Evolutionary conservation across 2,113 vertebrate genomes (phyloP).

Genomic region (Peromyscus leucopus): DNA sequence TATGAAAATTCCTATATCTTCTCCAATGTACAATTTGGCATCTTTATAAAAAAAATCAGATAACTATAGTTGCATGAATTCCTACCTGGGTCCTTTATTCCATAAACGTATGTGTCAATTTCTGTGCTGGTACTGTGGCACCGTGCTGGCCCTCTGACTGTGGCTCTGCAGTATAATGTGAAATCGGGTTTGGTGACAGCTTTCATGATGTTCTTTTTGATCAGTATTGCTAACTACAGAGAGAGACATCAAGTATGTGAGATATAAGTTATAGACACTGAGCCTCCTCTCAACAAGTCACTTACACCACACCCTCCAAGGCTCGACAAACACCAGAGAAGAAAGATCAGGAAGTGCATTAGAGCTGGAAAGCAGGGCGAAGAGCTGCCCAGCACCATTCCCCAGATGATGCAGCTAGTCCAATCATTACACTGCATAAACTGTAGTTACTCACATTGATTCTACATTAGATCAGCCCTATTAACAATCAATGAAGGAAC

Average conservation of each 20-base stretch:
- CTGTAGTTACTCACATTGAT: not conserved
- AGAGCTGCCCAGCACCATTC: not conserved
- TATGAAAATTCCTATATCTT: not conserved
- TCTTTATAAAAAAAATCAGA: not conserved
- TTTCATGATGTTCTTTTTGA: not conserved
- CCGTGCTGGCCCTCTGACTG: not conserved
- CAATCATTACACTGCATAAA: not conserved
- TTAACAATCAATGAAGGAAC: not conserved
- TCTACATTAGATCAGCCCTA: not conserved
- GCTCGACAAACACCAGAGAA: not conserved
- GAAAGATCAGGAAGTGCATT: not conserved
- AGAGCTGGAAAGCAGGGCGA: not conserved
- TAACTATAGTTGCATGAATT: not conserved
- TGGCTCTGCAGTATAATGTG: not conserved
- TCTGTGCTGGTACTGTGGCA: no score
- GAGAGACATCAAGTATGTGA: not conserved
- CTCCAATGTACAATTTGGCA: not conserved
- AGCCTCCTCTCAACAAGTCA: not conserved
- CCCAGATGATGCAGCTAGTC: not conserved
- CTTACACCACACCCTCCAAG: not conserved
- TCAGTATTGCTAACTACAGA: not conserved
- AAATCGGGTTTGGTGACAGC: not conserved
- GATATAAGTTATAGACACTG: not conserved
- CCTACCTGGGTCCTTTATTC: not conserved
- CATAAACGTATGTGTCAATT: not conserved